A percentile compares a stretch with the other conserved stretches of the same genome.
phyloP scores from a whole-genome alignment of 2,888 invertebrate species.

The Nowickia ferox region DNA sequence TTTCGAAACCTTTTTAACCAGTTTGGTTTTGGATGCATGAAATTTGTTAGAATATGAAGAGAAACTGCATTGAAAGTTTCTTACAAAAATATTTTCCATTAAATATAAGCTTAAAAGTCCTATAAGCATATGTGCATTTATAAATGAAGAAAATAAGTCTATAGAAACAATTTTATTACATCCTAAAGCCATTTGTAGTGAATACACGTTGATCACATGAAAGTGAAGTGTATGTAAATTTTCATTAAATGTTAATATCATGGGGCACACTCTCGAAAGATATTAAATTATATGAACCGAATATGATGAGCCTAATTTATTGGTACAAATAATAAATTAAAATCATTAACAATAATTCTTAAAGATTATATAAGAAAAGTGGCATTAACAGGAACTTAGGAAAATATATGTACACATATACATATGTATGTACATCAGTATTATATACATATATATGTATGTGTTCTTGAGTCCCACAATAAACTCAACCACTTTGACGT shows the following conservation, averaged over 20 bases:
- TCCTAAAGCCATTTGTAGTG: too few relatives aligned
- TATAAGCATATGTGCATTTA: too few relatives aligned
- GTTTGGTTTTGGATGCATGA: too few relatives aligned
- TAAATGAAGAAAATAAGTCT: too few relatives aligned
- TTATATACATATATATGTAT: not conserved
- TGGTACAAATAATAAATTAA: conserved; percentile 5
- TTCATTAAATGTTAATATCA: not conserved
- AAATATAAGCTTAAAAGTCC: too few relatives aligned
- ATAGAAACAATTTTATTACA: too few relatives aligned
- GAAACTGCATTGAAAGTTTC: too few relatives aligned
- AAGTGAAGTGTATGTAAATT: not conserved
- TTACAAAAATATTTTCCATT: too few relatives aligned
- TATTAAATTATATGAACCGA: conserved; percentile 55
- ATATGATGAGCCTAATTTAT: conserved; percentile 53
- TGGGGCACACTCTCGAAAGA: conserved; percentile 5
- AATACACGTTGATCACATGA: not conserved
- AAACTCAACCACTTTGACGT: conserved; percentile 16
- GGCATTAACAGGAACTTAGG: conserved; percentile 63
- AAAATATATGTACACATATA: conserved; percentile 33
- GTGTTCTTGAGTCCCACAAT: conserved; percentile 50
- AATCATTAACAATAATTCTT: conserved; percentile 46
- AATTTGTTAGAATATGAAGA: too few relatives aligned
- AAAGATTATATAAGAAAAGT: conserved; percentile 34
- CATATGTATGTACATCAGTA: too few relatives aligned
- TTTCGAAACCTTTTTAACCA: too few relatives aligned